Evolutionary conservation across 1,140 invertebrate species (phyloP), one percentile per base, ranked within the genome.

Genomic region (Drosophila setifemur): DNA sequence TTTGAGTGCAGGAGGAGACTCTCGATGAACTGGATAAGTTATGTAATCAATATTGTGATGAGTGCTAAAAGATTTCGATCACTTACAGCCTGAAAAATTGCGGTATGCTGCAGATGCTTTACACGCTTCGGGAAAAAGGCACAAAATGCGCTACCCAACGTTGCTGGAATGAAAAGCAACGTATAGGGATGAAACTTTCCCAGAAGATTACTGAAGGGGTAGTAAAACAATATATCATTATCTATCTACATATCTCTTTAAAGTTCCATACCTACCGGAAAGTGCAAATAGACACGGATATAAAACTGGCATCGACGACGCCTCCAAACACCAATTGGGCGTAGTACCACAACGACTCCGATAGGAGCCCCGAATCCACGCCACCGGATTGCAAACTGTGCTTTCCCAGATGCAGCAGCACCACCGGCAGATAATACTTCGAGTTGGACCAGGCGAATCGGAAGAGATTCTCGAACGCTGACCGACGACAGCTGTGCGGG

Each of bases 1-100:
- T 70, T 64, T 4, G 33, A 45, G 7, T 52, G 61, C 7, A 87
- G 7, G 5, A 83, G 33, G 21, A 73, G 25, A 14, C 57, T 70
- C 40, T 83, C 82, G 19, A 79, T 73, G 0, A 74, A 33, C 72
- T 86, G 19, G 2, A 12, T 31, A 37, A 8, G 21, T 26, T 21
- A n/a, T n/a, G n/a, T n/a, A n/a, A n/a, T 14, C 4, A 12, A 3
- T 14, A 2, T 14, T 12, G 25, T 23, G 8, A 18, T n/a, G 2
- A 8, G 14, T 8, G 9, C 8, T 37, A 7, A 1, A 7, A 16
- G 14, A 2, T 14, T 37, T 2, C 6, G 7, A 1, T 1, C 1
- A 73, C 81, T 74, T 39, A 86, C 82, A 23, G 63, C 61, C 55
- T 86, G 82, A 39, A 75, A 75, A 7, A 71, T 53, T 11, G 33